Evolutionary conservation across 1,140 invertebrate genomes (phyloP), one percentile per base, ranked within the genome.

Genomic region (Bombus waltoni): DNA sequence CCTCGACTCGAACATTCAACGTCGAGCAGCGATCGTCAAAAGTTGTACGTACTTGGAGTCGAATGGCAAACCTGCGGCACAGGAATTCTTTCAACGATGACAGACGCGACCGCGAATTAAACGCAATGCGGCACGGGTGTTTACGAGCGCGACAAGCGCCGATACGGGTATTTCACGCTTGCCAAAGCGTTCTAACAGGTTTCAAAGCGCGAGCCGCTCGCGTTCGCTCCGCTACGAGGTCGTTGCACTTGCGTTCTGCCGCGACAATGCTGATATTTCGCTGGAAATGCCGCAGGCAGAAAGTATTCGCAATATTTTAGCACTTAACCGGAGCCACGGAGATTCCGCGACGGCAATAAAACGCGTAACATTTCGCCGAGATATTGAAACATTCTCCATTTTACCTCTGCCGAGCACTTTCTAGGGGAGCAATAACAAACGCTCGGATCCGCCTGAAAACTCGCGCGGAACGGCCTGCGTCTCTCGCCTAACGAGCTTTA

Each of bases 201-300:
- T 89, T 87, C 88, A 78, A 72, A 87, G 74, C 85, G 78, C 83
- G 87, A 59, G 79, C 74, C 87, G 78, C 70, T 81, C 70, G 83
- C 71, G 42, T 32, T 10, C 80, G 77, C 87, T 74, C 62, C 68
- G 65, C 70, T 57, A 76, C 66, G 44, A 38, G 85, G 84, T 89
- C 88, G 85, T 83, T 83, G 88, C 84, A 83, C 88, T 76, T 73
- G 65, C 62, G 66, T 38, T 3, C 32, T 59, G 42, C 70, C 66
- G 83, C 85, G 88, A 89, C 88, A 89, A 87, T 89, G 77, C 73
- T 78, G 88, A 89, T 89, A 89, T 83, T 83, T 89, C 72, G 80
- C 53, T 35, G n/a, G 40, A 44, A 68, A 59, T 42, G 44, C 38
- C 78, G 59, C 28, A n/a, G 75, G 75, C 57, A 40, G 85, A 89